These are phyloP conservation scores for Drosophila mimetica DNA, from an alignment of 2,888 invertebrate species.

Conservation along the genomic window DNA sequence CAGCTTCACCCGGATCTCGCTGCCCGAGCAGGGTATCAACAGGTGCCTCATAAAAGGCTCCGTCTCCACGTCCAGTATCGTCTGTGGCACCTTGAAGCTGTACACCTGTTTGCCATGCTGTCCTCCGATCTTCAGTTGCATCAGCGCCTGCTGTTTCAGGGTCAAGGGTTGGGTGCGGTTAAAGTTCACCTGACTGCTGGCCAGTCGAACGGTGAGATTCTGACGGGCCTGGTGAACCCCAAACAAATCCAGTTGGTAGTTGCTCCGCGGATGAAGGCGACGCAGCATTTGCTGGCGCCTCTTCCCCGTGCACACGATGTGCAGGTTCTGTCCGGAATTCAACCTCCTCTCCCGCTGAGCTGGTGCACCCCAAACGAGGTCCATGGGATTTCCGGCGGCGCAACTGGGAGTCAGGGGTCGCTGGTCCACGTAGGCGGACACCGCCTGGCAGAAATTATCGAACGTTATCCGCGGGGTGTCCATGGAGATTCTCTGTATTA, in stretches of 20 bases:
- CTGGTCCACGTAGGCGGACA: constrained; percentile 57
- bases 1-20: constrained; percentile 85
- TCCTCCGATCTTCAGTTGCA: constrained; percentile 85
- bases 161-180: constrained; percentile 83
- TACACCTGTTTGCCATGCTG: constrained; percentile 86
- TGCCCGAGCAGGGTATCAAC: constrained; percentile 86
- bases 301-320: constrained; percentile 83
- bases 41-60: constrained; percentile 82
- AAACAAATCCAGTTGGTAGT: constrained; percentile 83
- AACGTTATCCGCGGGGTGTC: constrained; percentile 48
- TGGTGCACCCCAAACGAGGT: constrained; percentile 77
- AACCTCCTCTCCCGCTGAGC: constrained; percentile 76
- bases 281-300: constrained; percentile 82
- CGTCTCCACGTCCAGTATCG: constrained; percentile 25
- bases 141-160: constrained; percentile 85
- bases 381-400: constrained; percentile 63
- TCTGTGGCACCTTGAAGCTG: constrained; percentile 85
- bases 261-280: constrained; percentile 79
- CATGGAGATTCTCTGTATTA: constrained; percentile 72
- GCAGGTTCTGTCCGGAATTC: constrained; percentile 66
- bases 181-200: constrained; percentile 78
- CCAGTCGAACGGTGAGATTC: constrained; percentile 82
- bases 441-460: constrained; percentile 62
- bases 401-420: constrained; percentile 42
- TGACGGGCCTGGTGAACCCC: constrained; percentile 83